These are phyloP conservation scores for Strigamia crassipes DNA, from an alignment of 2,888 invertebrate species.

Conservation along the genomic window DNA sequence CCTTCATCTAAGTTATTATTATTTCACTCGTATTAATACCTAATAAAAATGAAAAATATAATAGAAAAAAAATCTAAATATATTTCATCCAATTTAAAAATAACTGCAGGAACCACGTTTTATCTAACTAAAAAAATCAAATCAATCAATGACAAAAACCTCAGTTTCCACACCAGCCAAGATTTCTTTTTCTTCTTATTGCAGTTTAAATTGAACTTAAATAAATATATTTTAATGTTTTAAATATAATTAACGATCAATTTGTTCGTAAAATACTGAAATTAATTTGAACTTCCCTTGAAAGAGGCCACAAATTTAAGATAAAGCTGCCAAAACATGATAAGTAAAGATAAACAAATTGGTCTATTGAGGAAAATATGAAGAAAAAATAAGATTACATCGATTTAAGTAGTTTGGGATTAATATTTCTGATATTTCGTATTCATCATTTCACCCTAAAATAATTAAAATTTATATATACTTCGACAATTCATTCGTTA, in stretches of 20 bases:
- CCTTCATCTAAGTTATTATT: conserved; percentile 23
- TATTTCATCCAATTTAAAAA: neutral
- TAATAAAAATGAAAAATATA: conserved; percentile 3
- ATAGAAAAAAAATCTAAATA: neutral
- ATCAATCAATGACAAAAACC: neutral
- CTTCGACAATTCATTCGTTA: neutral
- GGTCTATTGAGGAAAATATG: neutral
- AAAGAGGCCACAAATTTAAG: neutral
- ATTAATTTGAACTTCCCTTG: neutral
- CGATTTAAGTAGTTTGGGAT: conserved; percentile 1
- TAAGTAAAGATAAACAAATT: too few relatives aligned
- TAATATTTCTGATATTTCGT: neutral
- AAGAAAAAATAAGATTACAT: neutral
- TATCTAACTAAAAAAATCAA: neutral
- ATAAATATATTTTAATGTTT: neutral
- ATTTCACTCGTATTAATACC: neutral
- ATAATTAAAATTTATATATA: neutral
- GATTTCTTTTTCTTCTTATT: neutral
- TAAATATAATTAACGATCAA: neutral
- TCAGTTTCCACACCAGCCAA: neutral
- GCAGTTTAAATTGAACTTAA: neutral
- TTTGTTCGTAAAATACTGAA: neutral
- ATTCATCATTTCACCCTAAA: neutral
- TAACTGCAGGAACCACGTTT: conserved; percentile 3
- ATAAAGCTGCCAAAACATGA: neutral